Evolutionary conservation across 2,113 vertebrate genomes (phyloP).

Genomic region (Rhipidura dahli): DNA sequence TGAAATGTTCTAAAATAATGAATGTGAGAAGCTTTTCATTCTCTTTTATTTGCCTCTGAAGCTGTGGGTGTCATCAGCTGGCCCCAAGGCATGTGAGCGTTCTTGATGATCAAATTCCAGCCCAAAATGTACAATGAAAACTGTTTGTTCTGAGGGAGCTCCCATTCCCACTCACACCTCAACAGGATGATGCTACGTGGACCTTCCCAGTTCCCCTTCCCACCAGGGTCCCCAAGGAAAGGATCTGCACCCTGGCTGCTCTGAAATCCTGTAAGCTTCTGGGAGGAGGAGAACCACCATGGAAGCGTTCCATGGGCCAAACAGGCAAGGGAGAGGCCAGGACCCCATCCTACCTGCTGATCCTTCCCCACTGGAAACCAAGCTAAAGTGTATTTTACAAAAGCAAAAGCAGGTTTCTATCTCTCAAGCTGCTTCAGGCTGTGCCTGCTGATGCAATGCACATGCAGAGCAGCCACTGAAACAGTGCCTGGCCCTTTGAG

Average conservation of each 20-base stretch:
- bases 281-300: not conserved
- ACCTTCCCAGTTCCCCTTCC: not conserved
- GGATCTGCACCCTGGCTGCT: not conserved
- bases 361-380: not conserved
- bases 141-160: not conserved
- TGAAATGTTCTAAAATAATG: not conserved
- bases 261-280: not conserved
- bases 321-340: not conserved
- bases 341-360: not conserved
- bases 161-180: not conserved
- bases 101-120: not conserved
- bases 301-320: not conserved
- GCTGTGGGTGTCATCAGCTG: not conserved
- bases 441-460: not conserved
- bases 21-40: not conserved
- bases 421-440: not conserved
- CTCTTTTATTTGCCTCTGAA: not conserved
- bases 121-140: not conserved
- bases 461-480: not conserved
- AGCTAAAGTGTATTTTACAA: not conserved
- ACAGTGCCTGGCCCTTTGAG: fast-evolving
- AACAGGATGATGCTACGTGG: not conserved
- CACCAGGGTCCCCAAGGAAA: not conserved
- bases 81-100: not conserved
- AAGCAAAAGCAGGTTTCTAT: not conserved